phyloP scores from a whole-genome alignment of 2,113 vertebrate species.

The Elachura formosa region DNA sequence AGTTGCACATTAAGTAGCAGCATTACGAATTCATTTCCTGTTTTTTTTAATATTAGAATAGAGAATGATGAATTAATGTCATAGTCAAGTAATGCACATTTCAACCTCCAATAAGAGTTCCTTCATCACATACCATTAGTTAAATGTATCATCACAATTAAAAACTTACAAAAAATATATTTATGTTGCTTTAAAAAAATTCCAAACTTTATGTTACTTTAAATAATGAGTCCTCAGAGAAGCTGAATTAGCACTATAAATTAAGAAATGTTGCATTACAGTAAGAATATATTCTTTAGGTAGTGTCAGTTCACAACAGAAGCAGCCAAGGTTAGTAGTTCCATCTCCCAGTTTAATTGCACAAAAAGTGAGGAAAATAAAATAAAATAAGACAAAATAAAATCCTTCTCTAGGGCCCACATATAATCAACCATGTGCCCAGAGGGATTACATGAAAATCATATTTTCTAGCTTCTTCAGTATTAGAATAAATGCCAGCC shows the following conservation, averaged over 20 bases:
- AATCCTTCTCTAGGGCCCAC: not conserved
- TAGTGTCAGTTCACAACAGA: not conserved
- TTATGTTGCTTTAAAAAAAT: not conserved
- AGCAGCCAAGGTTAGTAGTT: not conserved
- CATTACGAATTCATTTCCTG: conserved; percentile 13
- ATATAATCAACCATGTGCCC: not conserved
- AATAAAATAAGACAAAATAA: not conserved
- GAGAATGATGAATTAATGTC: conserved; percentile 32
- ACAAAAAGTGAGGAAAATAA: not conserved
- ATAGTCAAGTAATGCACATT: not conserved
- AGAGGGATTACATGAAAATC: not conserved
- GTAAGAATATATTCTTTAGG: not conserved
- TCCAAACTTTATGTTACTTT: not conserved
- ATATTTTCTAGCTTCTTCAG: not conserved
- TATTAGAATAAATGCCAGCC: not conserved
- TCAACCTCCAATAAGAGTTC: not conserved
- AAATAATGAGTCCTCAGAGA: conserved; percentile 38
- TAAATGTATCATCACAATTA: conserved; percentile 38
- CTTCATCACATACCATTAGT: conserved; percentile 31
- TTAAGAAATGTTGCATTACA: not conserved
- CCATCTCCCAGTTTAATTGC: not conserved
- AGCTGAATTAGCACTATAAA: not conserved
- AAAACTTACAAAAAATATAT: not conserved
- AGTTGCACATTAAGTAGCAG: not conserved
- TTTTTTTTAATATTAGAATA: not conserved